Base-by-base conservation (phyloP, 2,888 invertebrate species). In the Drosophila kuntzei region DNA sequence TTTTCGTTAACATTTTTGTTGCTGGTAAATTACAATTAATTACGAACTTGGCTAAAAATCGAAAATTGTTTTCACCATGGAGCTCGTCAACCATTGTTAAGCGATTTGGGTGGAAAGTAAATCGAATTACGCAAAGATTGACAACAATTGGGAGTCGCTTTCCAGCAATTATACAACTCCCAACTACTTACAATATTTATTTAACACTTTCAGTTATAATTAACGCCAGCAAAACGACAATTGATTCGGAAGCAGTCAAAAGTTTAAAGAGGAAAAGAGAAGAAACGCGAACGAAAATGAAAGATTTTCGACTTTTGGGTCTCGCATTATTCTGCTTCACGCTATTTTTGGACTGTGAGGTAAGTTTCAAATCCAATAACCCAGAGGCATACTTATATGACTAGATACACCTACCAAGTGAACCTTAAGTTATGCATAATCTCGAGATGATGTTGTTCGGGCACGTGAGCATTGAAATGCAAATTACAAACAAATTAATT, bases 381-480 rank as follows among this genome's bases (percentile, higher is more conserved):
- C 67, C 43, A 44, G 39, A 49, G 53, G 43, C 50, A 22, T 14
- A 59, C 39, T 46, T 37, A 29, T 53, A 22, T 36, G 39, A 53
- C 39, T 20, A 29, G 34, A 49, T 49, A 34, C 49, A 34, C 7
- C 49, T 9, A 49, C 4, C 8, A 34, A 12, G 11, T 37, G 22
- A 34, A 54, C 22, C 20, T 50, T 53, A 49, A 65, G 57, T 36
- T 54, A 54, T 76, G 72, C 64, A 59, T 22, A 58, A 43, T 18
- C 29, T 18, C 18, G 32, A 37, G 44, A 39, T 36, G 71, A 55
- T 51, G 71, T 11, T 57, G 67, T 14, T 59, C 12, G 12, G 2
- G 49, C 83, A 77, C 77, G 83, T 79, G 76, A 68, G 67, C 79
- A 73, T 81, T 79, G 43, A 79, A 80, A 83, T 82, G 81, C 81